These are phyloP conservation scores for Byasa hedistus DNA, from an alignment of 2,888 invertebrate genomes.

Conservation along the genomic window DNA sequence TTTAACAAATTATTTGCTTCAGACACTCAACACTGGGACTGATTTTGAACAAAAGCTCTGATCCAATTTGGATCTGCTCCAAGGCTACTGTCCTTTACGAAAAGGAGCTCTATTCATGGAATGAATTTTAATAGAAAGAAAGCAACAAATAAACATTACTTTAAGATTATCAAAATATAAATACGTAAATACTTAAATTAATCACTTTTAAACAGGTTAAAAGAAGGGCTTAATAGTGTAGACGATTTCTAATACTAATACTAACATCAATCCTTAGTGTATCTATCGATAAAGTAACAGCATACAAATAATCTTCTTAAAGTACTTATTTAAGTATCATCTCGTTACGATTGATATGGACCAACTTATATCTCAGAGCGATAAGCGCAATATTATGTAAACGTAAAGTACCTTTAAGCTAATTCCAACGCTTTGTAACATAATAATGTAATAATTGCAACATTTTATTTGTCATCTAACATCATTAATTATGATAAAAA, in stretches of 20 bases:
- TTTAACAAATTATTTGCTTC: constrained; percentile 19
- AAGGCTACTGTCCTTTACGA: constrained; percentile 20
- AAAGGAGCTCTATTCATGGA: constrained; percentile 14
- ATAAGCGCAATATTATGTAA: neutral
- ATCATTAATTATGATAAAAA: neutral
- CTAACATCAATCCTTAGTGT: too few relatives aligned
- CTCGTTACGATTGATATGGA: too few relatives aligned
- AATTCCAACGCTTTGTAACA: too few relatives aligned
- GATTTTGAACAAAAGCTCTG: constrained; percentile 26
- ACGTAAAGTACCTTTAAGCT: too few relatives aligned
- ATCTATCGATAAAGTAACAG: too few relatives aligned
- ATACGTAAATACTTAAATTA: neutral
- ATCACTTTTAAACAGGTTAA: neutral
- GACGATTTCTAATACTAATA: too few relatives aligned
- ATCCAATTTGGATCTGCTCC: constrained; percentile 27
- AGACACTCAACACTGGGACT: constrained; percentile 20
- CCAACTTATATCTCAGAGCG: neutral
- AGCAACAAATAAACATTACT: constrained; percentile 3
- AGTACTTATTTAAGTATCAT: too few relatives aligned
- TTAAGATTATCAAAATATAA: neutral
- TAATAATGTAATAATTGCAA: too few relatives aligned
- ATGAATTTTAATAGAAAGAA: constrained; percentile 19
- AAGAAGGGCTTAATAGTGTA: too few relatives aligned
- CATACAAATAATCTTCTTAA: too few relatives aligned
- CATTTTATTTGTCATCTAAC: neutral